A percentile compares a stretch with the other conserved stretches of the same genome.
Evolutionary conservation across 2,888 invertebrate species (phyloP).

Genomic region (Isotomurus palustris): DNA sequence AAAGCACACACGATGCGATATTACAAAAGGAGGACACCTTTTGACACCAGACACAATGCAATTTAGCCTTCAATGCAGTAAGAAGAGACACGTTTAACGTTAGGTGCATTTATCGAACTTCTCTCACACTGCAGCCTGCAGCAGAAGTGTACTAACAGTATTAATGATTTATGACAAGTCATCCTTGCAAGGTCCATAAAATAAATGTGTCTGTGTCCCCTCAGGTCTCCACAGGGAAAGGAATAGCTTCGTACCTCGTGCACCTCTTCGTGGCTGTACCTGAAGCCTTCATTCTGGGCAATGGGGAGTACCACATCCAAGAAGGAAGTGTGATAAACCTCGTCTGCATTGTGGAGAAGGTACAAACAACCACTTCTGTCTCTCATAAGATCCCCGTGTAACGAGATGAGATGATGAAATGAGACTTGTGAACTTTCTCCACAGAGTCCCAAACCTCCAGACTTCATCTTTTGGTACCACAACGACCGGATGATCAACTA

Average conservation of each 20-base stretch:
- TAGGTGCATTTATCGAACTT: too few relatives aligned
- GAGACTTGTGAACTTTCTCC: background rate
- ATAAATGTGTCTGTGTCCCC: too few relatives aligned
- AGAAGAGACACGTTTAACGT: too few relatives aligned
- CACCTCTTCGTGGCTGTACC: conserved; percentile 51
- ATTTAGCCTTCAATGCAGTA: too few relatives aligned
- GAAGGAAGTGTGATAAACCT: conserved; percentile 52
- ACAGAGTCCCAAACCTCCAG: conserved; percentile 52
- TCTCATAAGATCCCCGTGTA: too few relatives aligned
- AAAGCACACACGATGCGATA: too few relatives aligned
- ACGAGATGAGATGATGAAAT: background rate
- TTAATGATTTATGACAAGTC: too few relatives aligned
- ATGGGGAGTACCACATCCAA: conserved; percentile 52
- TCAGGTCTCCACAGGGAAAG: conserved; percentile 51
- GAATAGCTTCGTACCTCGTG: conserved; percentile 51
- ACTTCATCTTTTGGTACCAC: conserved; percentile 54
- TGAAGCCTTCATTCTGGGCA: conserved; percentile 51
- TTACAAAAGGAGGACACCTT: too few relatives aligned
- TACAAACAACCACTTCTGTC: conserved; percentile 28
- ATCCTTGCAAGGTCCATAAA: too few relatives aligned
- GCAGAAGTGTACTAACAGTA: too few relatives aligned
- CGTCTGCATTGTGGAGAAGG: conserved; percentile 52
- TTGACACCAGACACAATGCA: too few relatives aligned
- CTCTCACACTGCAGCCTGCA: too few relatives aligned
- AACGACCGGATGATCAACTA: conserved; percentile 53